A percentile compares a stretch with the other conserved stretches of the same genome.
Evolutionary conservation across 2,888 invertebrate species (phyloP).

Genomic region (Odontothrips loti): DNA sequence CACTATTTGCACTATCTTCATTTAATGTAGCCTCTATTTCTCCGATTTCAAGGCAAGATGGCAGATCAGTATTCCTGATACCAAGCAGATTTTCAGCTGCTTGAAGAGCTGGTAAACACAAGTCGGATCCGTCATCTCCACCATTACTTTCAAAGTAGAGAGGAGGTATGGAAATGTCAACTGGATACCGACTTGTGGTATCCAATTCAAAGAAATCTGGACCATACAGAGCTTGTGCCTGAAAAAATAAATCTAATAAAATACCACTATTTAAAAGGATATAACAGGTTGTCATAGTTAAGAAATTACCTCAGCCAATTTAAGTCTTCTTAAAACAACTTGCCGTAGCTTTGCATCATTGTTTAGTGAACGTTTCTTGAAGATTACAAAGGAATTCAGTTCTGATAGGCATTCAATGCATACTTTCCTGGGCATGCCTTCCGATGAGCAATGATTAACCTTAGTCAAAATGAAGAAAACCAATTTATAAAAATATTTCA

Average conservation of each 20-base stretch:
- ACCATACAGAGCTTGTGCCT: background rate
- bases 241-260: background rate
- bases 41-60: background rate
- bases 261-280: background rate
- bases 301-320: background rate
- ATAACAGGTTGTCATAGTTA: background rate
- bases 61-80: background rate
- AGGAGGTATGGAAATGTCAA: background rate
- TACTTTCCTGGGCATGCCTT: background rate
- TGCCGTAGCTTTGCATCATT: background rate
- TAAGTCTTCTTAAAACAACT: background rate
- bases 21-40: background rate
- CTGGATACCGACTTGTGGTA: too few species aligned
- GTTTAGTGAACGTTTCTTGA: background rate
- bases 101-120: background rate
- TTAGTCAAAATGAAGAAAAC: background rate
- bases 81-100: background rate
- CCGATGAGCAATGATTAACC: background rate
- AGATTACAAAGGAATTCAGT: background rate
- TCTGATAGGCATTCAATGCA: background rate
- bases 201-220: background rate
- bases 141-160: background rate
- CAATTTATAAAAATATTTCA: background rate
- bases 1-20: too few species aligned
- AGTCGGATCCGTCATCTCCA: background rate